Evolutionary conservation across 2,888 invertebrate species (phyloP).

Genomic region (Dryobotodes eremita): DNA sequence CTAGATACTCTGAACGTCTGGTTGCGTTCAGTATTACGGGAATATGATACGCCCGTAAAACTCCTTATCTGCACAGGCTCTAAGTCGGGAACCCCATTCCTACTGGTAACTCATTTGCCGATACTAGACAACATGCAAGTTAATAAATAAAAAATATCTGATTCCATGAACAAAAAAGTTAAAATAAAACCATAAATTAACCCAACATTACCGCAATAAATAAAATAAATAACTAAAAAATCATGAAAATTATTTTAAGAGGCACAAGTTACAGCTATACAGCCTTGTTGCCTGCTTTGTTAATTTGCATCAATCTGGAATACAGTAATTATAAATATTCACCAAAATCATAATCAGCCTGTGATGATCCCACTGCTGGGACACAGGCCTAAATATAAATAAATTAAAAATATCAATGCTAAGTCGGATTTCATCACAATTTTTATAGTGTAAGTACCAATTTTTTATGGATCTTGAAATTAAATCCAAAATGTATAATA

Average conservation of each 20-base stretch:
- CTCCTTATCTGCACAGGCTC: neutral
- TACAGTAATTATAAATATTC: conserved; percentile 22
- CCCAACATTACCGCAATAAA: conserved; percentile 61
- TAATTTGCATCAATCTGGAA: conserved; percentile 43
- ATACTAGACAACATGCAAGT: conserved; percentile 54
- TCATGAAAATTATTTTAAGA: conserved; percentile 45
- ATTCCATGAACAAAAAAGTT: conserved; percentile 31
- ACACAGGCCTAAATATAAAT: conserved; percentile 20
- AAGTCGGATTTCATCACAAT: conserved; percentile 50
- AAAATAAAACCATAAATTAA: conserved; percentile 45
- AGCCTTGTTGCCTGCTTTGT: conserved; percentile 30
- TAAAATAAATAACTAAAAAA: conserved; percentile 62
- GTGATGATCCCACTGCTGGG: too few species aligned
- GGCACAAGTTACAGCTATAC: conserved; percentile 50
- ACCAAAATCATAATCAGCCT: conserved; percentile 3
- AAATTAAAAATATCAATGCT: conserved; percentile 51
- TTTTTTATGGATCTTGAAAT: conserved; percentile 24
- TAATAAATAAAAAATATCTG: conserved; percentile 36
- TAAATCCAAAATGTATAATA: conserved; percentile 14
- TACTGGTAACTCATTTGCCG: conserved; percentile 54
- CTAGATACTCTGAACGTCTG: neutral
- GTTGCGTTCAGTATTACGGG: neutral
- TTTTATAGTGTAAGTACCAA: conserved; percentile 52
- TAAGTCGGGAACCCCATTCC: neutral
- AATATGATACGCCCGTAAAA: neutral